Conservation (phyloP, 2,797 vertebrate species). For the Bradypus variegatus region DNA sequence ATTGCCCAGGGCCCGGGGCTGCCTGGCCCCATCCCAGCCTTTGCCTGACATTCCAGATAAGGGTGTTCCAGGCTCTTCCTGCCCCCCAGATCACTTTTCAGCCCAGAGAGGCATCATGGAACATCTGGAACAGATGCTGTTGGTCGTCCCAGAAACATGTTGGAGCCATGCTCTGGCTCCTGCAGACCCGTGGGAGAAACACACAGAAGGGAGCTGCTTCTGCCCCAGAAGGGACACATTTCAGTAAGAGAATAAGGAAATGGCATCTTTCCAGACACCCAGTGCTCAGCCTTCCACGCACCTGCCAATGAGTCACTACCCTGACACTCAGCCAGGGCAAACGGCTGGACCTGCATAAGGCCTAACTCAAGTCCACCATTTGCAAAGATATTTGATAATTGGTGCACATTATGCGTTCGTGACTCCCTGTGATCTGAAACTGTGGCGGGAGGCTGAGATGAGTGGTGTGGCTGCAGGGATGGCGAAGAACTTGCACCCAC, state of each 20-base stretch:
- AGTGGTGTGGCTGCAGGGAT: not conserved
- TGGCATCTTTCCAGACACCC: not conserved
- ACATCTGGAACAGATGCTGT: accelerated
- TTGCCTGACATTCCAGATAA: not conserved
- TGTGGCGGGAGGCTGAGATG: not conserved
- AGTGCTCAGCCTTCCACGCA: accelerated
- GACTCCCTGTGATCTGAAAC: not conserved
- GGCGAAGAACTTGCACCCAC: not conserved
- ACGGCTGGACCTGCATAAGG: accelerated
- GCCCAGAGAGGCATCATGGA: not conserved
- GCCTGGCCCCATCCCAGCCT: not conserved
- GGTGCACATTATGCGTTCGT: accelerated
- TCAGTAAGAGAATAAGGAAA: not conserved
- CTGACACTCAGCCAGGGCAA: accelerated
- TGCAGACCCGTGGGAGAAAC: not conserved
- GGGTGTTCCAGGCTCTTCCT: too few relatives aligned
- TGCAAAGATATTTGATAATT: not conserved
- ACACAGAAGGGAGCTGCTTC: not conserved
- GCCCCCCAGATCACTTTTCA: not conserved
- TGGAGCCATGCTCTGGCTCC: accelerated
- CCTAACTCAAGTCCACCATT: accelerated
- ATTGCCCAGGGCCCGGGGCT: accelerated
- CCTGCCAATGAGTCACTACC: not conserved
- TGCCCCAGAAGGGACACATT: accelerated
- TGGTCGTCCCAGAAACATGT: not conserved